phyloP scores from a whole-genome alignment of 2,113 vertebrate genomes.

The Ptyas mucosa region DNA sequence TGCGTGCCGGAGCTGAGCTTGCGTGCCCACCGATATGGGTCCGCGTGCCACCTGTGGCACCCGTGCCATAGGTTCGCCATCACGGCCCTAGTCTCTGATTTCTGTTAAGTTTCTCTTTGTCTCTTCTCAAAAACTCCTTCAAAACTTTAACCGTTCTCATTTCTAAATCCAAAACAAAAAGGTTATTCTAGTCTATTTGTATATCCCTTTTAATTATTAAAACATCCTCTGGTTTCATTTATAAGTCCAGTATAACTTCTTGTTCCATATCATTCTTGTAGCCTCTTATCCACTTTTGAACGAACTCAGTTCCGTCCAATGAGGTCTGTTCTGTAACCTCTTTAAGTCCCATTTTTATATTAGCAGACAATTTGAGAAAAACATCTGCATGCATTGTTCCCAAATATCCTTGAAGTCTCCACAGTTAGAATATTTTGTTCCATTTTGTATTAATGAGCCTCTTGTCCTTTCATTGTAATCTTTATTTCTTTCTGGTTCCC shows the following conservation, averaged over 20 bases:
- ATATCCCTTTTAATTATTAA: not conserved
- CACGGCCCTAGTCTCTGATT: not conserved
- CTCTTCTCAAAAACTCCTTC: not conserved
- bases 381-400: not conserved
- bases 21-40: too few species aligned
- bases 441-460: not conserved
- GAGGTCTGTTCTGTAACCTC: not conserved
- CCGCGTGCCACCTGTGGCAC: too few species aligned
- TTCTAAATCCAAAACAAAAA: not conserved
- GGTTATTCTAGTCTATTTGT: not conserved
- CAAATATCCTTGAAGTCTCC: not conserved
- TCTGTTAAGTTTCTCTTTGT: not conserved
- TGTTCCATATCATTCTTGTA: not conserved
- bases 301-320: not conserved
- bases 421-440: not conserved
- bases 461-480: not conserved
- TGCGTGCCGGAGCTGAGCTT: too few species aligned
- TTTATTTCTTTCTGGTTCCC: not conserved
- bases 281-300: not conserved
- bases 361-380: not conserved
- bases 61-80: too few species aligned
- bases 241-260: not conserved
- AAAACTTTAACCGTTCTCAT: not conserved
- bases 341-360: not conserved
- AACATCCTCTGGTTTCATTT: not conserved